These are phyloP conservation scores for Anhinga rufa DNA, from an alignment of 2,113 vertebrate genomes.

Conservation along the genomic window DNA sequence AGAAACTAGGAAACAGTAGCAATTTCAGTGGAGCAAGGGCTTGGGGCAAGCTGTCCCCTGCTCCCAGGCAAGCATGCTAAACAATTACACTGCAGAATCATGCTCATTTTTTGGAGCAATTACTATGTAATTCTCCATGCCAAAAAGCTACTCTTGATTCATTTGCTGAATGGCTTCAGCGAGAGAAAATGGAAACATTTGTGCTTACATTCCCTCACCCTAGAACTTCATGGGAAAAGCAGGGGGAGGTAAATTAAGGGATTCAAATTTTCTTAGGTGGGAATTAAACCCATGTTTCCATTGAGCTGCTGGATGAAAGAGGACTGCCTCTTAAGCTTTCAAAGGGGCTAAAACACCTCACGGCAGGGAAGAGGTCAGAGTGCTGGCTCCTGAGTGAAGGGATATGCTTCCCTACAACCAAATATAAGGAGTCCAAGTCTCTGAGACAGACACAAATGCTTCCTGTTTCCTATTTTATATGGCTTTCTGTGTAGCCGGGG, in stretches of 20 bases:
- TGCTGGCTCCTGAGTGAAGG: not conserved
- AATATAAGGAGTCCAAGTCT: not conserved
- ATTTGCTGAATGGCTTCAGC: not conserved
- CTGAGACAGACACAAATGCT: not conserved
- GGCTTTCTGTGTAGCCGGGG: not conserved
- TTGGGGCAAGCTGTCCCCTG: not conserved
- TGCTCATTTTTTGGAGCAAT: not conserved
- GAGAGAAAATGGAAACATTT: conserved; percentile 14
- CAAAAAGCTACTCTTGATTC: not conserved
- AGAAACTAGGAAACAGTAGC: not conserved
- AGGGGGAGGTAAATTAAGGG: conserved; percentile 23
- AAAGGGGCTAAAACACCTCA: conserved; percentile 18
- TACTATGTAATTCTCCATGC: not conserved
- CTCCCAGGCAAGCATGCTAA: not conserved
- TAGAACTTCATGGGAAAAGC: conserved; percentile 35
- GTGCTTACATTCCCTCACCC: not conserved
- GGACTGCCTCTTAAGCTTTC: conserved; percentile 10
- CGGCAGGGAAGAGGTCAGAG: conserved; percentile 16
- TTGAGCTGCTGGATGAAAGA: not conserved
- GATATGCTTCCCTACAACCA: not conserved
- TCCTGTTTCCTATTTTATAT: not conserved
- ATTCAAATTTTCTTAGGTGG: conserved; percentile 15
- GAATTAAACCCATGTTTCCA: conserved; percentile 9
- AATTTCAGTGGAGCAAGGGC: not conserved
- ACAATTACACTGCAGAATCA: not conserved